phyloP scores from a whole-genome alignment of 2,888 invertebrate species.

The Gisinianus flammeolus region DNA sequence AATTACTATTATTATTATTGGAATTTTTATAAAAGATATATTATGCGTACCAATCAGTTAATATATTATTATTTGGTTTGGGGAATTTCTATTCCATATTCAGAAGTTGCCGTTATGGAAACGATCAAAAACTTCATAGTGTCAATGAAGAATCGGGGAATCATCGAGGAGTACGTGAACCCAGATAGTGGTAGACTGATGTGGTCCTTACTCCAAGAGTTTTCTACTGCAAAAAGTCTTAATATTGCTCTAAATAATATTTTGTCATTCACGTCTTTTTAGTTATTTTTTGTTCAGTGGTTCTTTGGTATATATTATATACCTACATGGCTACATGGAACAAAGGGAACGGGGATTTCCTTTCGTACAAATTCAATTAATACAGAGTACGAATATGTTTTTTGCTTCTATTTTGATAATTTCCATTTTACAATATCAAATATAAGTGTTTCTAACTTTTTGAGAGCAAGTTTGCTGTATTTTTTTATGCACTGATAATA shows the following conservation, averaged over 20 bases:
- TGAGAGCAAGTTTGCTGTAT: no score
- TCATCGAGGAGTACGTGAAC: neutral
- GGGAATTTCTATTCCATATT: neutral
- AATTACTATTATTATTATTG: neutral
- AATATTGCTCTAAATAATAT: conserved; percentile 7
- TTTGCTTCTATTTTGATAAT: no score
- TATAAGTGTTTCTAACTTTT: no score
- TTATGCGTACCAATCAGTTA: neutral
- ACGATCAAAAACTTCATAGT: conserved; percentile 12
- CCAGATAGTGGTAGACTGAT: neutral
- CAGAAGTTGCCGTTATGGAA: conserved; percentile 10
- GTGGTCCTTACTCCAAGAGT: neutral
- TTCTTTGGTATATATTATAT: no score
- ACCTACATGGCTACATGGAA: no score
- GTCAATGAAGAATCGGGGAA: neutral
- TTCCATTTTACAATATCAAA: no score
- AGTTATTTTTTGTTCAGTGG: no score
- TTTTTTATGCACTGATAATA: no score
- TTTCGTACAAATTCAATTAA: no score
- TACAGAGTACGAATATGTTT: no score
- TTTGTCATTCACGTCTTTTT: neutral
- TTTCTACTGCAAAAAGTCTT: neutral
- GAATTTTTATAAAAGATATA: neutral
- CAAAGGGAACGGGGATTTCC: no score
- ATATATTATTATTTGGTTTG: neutral